Evolutionary conservation across 1,140 invertebrate genomes (phyloP), one percentile per base, ranked within the genome.

Genomic region (Brachionus rotundiformis): DNA sequence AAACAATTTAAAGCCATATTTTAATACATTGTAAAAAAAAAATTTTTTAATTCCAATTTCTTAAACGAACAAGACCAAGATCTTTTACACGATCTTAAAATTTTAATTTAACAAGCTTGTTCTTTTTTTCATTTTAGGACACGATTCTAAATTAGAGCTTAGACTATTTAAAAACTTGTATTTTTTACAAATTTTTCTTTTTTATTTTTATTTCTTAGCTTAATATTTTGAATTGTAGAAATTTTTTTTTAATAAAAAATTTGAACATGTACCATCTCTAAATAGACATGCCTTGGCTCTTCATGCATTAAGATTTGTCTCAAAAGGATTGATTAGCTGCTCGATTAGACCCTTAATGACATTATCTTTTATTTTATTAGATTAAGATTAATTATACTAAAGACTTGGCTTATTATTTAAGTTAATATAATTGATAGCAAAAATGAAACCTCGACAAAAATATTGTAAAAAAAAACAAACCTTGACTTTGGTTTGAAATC

Each of bases 401-500:
- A 13, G 61, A n/a, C 63, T 27, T 61, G 8, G 29, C 44, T 11
- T 33, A 3, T 13, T 31, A n/a, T n/a, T n/a, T n/a, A n/a, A n/a
- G n/a, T n/a, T n/a, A n/a, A n/a, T n/a, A n/a, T n/a, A n/a, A 54
- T 54, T 19, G 47, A 54, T 19, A 54, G 16, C 47, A 54, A 54
- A 54, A 54, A 19, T 54, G 16, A 54, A 54, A 19, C 19, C 0
- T 16, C 2, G 0, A 27, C 8, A 23, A 82, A 19, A 82, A 71
- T 7, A 11, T 16, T 11, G 73, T 44, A 41, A 29, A 80, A 61
- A 44, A 68, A 54, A 82, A 39, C 13, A 49, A 49, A 91, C 90
- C 87, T 90, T 90, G 7, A 90, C 86, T 85, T 96, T 94, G 65
- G 93, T 91, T 83, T 93, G 92, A 93, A 94, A 96, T 73, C 93